Percentiles rank a stretch among this genome's conserved stretches.
Conservation (phyloP, 92 coral and sea anemone genomes). For the Pocillopora grandis region DNA sequence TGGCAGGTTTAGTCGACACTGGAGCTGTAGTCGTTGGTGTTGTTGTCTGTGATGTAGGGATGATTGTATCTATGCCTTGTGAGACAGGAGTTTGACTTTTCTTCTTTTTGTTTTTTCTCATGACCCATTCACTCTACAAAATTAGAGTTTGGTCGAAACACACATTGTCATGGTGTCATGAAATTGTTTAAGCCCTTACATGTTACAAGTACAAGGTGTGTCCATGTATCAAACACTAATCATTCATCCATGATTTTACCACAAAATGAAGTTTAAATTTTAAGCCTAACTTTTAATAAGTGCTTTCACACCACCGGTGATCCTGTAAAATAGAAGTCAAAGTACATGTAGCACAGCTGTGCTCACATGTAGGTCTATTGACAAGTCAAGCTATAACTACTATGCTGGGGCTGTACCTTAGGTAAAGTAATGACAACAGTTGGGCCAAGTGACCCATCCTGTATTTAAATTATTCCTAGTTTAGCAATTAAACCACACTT, state of each 20-base stretch:
- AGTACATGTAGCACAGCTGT: too few species aligned
- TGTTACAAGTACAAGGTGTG: background rate
- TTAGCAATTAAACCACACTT: too few species aligned
- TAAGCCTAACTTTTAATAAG: too few species aligned
- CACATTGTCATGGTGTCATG: background rate
- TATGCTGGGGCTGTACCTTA: too few species aligned
- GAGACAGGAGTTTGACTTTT: constrained; percentile 74
- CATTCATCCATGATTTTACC: too few species aligned
- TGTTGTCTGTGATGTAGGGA: constrained; percentile 57
- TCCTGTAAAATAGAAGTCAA: too few species aligned
- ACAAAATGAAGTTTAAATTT: too few species aligned
- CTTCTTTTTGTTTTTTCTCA: constrained; percentile 88
- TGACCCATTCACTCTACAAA: constrained; percentile 92
- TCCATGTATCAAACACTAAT: too few species aligned
- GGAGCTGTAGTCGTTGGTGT: constrained; percentile 30
- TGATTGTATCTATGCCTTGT: constrained; percentile 74
- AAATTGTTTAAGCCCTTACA: background rate
- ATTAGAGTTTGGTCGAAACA: background rate
- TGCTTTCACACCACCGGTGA: too few species aligned
- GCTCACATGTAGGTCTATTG: too few species aligned
- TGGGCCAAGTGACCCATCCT: background rate
- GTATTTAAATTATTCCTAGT: too few species aligned
- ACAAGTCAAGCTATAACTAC: too few species aligned
- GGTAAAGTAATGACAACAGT: background rate
- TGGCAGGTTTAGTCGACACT: constrained; percentile 51